These are phyloP conservation scores for Hephaestus fuliginosus DNA, from an alignment of 2,797 vertebrate species.

Conservation along the genomic window DNA sequence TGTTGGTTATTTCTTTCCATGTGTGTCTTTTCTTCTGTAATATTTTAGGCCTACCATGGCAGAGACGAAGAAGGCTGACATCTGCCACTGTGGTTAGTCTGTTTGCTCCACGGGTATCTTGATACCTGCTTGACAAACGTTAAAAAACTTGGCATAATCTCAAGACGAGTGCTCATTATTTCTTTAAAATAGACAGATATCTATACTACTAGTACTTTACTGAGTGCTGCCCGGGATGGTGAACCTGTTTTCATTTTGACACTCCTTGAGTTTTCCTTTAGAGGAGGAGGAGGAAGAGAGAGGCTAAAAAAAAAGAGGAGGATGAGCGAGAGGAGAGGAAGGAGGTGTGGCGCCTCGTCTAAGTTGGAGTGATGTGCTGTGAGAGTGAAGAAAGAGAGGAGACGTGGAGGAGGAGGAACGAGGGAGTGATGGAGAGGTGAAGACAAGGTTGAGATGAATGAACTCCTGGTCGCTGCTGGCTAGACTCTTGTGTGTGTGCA, in stretches of 20 bases:
- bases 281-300: neutral
- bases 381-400: conserved; percentile 37
- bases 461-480: conserved; percentile 53
- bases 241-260: conserved; percentile 16
- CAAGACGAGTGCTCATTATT: neutral
- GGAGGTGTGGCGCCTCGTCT: conserved; percentile 22
- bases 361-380: conserved; percentile 34
- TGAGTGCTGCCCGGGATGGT: neutral
- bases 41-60: neutral
- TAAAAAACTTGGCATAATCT: neutral
- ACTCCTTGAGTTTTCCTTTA: conserved; percentile 8
- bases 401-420: conserved; percentile 37
- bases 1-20: neutral
- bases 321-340: conserved; percentile 16
- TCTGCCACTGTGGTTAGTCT: neutral
- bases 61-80: neutral
- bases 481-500: conserved; percentile 32
- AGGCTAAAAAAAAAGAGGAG: conserved; percentile 2
- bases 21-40: neutral
- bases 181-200: neutral
- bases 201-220: neutral
- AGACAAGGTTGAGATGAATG: conserved; percentile 75
- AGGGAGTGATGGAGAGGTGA: conserved; percentile 56
- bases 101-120: neutral
- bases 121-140: neutral